These are phyloP conservation scores for Benthosema pterotum DNA, from an alignment of 2,797 vertebrate genomes.

Conservation along the genomic window DNA sequence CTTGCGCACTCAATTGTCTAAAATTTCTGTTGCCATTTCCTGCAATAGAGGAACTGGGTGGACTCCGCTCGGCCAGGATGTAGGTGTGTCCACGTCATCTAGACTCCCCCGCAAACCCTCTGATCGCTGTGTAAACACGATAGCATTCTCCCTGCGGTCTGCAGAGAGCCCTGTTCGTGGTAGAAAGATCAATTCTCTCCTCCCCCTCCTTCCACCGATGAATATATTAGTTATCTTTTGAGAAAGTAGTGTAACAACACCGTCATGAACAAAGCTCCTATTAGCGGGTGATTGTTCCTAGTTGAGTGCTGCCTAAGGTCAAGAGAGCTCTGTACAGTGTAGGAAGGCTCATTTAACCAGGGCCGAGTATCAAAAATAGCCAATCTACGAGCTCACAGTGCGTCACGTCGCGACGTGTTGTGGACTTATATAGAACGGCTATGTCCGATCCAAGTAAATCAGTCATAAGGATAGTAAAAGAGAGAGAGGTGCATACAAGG, in stretches of 20 bases:
- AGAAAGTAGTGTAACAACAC: constrained; percentile 31
- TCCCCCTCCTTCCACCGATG: constrained; percentile 47
- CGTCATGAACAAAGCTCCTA: constrained; percentile 14
- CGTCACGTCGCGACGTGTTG: no score
- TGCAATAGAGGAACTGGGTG: constrained; percentile 67
- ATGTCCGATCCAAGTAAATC: no score
- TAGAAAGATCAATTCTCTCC: constrained; percentile 47
- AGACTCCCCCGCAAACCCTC: constrained; percentile 43
- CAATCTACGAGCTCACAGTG: no score
- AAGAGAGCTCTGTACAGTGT: constrained; percentile 46
- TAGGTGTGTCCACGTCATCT: constrained; percentile 49
- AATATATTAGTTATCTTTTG: constrained; percentile 56
- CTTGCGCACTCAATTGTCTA: constrained; percentile 62
- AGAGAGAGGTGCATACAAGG: not conserved
- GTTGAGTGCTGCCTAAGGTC: constrained; percentile 2
- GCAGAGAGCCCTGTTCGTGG: constrained; percentile 45
- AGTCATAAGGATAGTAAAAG: not conserved
- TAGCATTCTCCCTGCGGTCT: constrained; percentile 63
- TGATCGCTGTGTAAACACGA: constrained; percentile 73
- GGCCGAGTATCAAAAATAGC: no score
- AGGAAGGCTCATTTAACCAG: not conserved
- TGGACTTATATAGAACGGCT: no score
- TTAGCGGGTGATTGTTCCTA: constrained; percentile 34
- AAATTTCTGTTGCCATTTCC: constrained; percentile 73
- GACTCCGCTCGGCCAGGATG: constrained; percentile 58